These are phyloP conservation scores for Itoplectis maculator DNA, from an alignment of 2,888 invertebrate genomes.

Conservation along the genomic window DNA sequence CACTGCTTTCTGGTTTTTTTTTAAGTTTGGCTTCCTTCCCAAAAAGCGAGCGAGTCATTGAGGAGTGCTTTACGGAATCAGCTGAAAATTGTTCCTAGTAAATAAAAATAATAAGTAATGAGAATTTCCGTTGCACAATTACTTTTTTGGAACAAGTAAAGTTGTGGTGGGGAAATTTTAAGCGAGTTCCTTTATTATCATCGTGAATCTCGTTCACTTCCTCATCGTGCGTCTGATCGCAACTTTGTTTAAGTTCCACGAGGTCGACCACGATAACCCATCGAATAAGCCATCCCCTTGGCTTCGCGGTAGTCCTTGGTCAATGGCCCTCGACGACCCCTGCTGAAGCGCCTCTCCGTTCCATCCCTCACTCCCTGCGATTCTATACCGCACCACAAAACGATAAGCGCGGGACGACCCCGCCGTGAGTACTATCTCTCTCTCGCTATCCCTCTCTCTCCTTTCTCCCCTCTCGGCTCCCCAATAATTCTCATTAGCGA, in stretches of 20 bases:
- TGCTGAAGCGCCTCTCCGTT: slow-evolving; percentile 29
- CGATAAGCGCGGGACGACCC: slow-evolving; percentile 73
- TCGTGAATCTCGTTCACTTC: slow-evolving; percentile 46
- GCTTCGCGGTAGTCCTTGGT: slow-evolving; percentile 22
- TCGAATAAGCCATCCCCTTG: slow-evolving; percentile 72
- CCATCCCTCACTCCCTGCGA: slow-evolving; percentile 73
- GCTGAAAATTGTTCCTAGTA: too few species aligned
- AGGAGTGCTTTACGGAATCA: too few species aligned
- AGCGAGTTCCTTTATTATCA: slow-evolving; percentile 3
- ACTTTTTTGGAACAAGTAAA: background rate
- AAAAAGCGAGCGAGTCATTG: too few species aligned
- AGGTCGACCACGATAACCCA: slow-evolving; percentile 77
- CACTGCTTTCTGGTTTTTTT: too few species aligned
- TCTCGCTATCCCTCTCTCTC: too few species aligned
- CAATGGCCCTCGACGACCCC: slow-evolving; percentile 30
- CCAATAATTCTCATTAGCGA: slow-evolving; percentile 74
- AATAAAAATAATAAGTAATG: background rate
- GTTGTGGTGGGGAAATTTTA: background rate
- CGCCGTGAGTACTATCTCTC: slow-evolving; percentile 33
- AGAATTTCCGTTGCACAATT: background rate
- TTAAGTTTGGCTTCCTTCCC: too few species aligned
- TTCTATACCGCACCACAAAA: slow-evolving; percentile 68
- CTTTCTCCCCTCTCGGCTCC: slow-evolving; percentile 64
- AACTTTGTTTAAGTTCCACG: slow-evolving; percentile 78
- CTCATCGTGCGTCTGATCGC: slow-evolving; percentile 37